Evolutionary conservation across 1,140 invertebrate genomes (phyloP), one percentile per base, ranked within the genome.

Genomic region (Meloidogyne hapla): DNA sequence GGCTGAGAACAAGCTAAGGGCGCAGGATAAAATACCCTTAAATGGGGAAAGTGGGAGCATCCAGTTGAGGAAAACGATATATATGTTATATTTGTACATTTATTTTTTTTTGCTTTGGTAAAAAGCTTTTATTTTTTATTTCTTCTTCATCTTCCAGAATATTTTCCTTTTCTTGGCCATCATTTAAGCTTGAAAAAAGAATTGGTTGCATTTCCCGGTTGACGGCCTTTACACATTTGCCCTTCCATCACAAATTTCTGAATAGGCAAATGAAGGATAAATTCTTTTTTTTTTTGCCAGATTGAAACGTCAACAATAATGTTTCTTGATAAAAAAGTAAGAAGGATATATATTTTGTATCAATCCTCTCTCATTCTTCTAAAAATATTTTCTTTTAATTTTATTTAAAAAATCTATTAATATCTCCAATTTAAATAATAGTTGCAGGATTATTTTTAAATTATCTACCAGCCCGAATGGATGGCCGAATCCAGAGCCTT

Each of bases 11-110:
- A 56, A 21, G 3, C n/a, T 56, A 56, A 56, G 48, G 48, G 48
- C 48, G 48, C 48, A 56, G n/a, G 48, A 56, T 56, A 56, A 56
- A 56, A 56, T 56, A n/a, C 48, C 48, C 48, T 9, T 56, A 56
- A 56, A 56, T 21, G 48, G 18, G 48, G n/a, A 56, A 56, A 56
- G 48, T 56, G 48, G 18, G 6, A 56, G 48, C 40, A 42, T 42
- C 13, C 13, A 42, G 40, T 15, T 12, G 13, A 12, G 40, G 40
- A 12, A 42, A 42, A 42, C 40, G 40, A 42, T 42, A 42, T 42
- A 18, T 18, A 5, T 18, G 18, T 48, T 33, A 33, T 48, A 48
- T 13, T 48, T 18, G 18, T 18, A 48, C 45, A 18, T 18, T 48
- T 18, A 18, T 48, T 18, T 48, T 48, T 48, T 48, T n/a, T 8